Conservation (phyloP, 35 echinoderm and acorn worm species). For the Apostichopus californicus region DNA sequence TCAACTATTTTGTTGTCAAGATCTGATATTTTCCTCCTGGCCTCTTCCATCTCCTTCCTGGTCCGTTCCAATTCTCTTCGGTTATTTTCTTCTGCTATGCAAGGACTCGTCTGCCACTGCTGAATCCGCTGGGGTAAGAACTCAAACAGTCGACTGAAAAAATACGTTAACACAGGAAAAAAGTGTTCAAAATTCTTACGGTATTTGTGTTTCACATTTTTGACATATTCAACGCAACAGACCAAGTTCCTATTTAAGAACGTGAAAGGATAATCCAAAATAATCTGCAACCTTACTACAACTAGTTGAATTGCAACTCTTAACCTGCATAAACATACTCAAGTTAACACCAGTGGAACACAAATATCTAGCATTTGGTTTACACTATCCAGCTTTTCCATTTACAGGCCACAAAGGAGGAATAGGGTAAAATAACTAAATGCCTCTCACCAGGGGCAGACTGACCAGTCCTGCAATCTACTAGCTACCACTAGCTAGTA, state of each 20-base stretch:
- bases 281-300: too few relatives aligned
- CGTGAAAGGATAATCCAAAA: not conserved
- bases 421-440: too few relatives aligned
- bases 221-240: not conserved
- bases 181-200: not conserved
- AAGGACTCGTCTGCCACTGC: slow-evolving; percentile 94
- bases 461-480: too few relatives aligned
- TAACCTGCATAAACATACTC: too few relatives aligned
- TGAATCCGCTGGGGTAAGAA: slow-evolving; percentile 90
- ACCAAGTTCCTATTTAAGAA: not conserved
- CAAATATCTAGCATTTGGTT: too few relatives aligned
- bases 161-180: not conserved
- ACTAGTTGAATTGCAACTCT: too few relatives aligned
- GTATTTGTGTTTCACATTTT: not conserved
- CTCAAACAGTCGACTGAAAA: slow-evolving; percentile 86
- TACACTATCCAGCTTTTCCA: too few relatives aligned
- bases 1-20: slow-evolving; percentile 85
- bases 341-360: too few relatives aligned
- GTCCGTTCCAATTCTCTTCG: slow-evolving; percentile 71
- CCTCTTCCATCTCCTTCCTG: slow-evolving; percentile 84
- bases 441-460: too few relatives aligned
- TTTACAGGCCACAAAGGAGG: too few relatives aligned
- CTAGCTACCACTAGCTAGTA: too few relatives aligned
- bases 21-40: slow-evolving; percentile 86
- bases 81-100: slow-evolving; percentile 89